Conservation (phyloP, 1,140 invertebrate genomes). For the Cydia splendana region DNA sequence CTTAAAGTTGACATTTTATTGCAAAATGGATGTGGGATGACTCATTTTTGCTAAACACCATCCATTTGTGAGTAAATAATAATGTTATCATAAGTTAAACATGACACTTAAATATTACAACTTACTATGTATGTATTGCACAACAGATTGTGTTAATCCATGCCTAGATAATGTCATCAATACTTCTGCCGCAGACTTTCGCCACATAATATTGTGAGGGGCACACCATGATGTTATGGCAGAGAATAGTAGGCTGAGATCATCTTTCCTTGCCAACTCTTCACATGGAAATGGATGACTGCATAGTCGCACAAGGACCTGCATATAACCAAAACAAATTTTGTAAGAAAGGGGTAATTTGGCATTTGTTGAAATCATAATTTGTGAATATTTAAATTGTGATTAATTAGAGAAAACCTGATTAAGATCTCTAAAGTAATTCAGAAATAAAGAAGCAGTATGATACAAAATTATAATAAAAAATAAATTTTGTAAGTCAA, state of each 20-base stretch:
- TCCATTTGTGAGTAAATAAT: no score
- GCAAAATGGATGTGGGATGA: no score
- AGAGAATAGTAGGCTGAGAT: constrained; percentile 96
- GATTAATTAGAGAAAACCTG: not conserved
- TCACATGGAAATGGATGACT: constrained; percentile 96
- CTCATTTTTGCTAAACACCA: no score
- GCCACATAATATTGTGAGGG: constrained; percentile 95
- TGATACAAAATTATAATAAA: constrained; percentile 6
- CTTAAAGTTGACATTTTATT: no score
- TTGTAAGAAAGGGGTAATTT: not conserved
- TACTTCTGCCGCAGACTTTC: constrained; percentile 97
- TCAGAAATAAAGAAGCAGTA: not conserved
- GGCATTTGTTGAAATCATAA: not conserved
- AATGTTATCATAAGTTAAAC: no score
- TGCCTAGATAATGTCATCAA: constrained; percentile 97
- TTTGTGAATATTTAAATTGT: not conserved
- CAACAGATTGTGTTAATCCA: constrained; percentile 94
- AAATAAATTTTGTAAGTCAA: no score
- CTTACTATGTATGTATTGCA: constrained; percentile 98
- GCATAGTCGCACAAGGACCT: constrained; percentile 96
- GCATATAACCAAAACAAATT: constrained; percentile 35
- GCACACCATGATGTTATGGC: constrained; percentile 98
- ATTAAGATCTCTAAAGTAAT: no score
- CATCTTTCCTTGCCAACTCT: constrained; percentile 97
- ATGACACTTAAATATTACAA: constrained; percentile 38